Conservation (phyloP, 2,113 vertebrate genomes). For the Corydoras sp. region DNA sequence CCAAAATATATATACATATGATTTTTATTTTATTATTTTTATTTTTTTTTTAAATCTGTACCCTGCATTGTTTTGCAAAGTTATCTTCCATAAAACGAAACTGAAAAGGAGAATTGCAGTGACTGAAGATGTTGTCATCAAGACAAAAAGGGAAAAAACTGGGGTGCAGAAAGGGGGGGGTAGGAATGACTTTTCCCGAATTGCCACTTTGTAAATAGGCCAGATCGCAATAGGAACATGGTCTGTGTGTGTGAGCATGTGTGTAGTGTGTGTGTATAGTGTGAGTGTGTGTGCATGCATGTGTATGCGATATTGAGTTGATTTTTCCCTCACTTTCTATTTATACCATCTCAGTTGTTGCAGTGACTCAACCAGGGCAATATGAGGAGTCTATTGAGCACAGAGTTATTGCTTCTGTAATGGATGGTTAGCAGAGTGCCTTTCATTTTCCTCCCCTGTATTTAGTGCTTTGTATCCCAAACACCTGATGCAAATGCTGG, state of each 20-base stretch:
- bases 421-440: slow-evolving; percentile 28
- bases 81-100: not conserved
- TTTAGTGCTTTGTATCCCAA: slow-evolving; percentile 18
- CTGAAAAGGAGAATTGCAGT: slow-evolving; percentile 19
- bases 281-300: no score
- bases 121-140: slow-evolving; percentile 23
- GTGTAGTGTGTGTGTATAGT: no score
- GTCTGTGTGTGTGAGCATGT: slow-evolving; percentile 20
- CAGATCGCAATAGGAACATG: slow-evolving; percentile 31
- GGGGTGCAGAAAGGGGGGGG: no score
- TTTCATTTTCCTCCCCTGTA: slow-evolving; percentile 10
- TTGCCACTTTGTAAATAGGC: slow-evolving; percentile 54
- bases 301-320: no score
- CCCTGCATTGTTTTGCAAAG: not conserved
- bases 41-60: not conserved
- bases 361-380: slow-evolving; percentile 57
- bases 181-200: slow-evolving; percentile 1
- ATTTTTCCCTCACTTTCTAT: slow-evolving; percentile 44
- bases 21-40: not conserved
- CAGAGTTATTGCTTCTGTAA: slow-evolving; percentile 43
- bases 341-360: slow-evolving; percentile 48
- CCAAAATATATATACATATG: no score
- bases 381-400: slow-evolving; percentile 50
- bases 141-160: not conserved
- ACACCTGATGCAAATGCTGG: slow-evolving; percentile 26